These are phyloP conservation scores for Bos taurus DNA, from an alignment of 2,113 vertebrate species.

Conservation along the genomic window ARS-UCD2.0 NC_037341.1:3464001-3464500, in stretches of 20 bases:
- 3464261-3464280: neutral
- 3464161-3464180: neutral
- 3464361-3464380: neutral
- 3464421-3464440: neutral
- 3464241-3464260: neutral
- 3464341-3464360: neutral
- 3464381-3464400: neutral
- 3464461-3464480: neutral
- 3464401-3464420: neutral
- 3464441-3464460: neutral
- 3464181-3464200: neutral
- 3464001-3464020: neutral
- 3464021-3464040: neutral
- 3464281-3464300: neutral
- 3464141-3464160: neutral
- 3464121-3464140: neutral
- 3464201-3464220: neutral
- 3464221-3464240: neutral
- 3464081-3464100: neutral
- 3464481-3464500: neutral
- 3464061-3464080: neutral
- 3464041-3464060: neutral
- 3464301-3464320: neutral
- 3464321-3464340: accelerated
- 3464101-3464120: neutral